phyloP scores from a whole-genome alignment of 2,797 vertebrate genomes.

The Crenuchus spilurus region DNA sequence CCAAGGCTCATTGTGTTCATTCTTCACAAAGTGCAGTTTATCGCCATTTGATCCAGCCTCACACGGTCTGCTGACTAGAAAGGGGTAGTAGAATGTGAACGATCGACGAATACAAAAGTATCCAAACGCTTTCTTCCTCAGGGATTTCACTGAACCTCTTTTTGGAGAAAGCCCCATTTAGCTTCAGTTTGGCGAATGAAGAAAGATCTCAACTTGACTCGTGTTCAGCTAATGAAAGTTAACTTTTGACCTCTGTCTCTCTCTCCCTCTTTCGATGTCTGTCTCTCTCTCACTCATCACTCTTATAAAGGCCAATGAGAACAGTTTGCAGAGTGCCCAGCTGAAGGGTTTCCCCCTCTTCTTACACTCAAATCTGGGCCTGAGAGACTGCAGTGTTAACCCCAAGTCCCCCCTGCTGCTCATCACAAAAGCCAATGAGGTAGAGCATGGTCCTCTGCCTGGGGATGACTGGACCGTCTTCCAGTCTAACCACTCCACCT shows the following conservation, averaged over 20 bases:
- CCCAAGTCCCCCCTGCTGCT: slow-evolving; percentile 94
- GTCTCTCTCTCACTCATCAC: not conserved
- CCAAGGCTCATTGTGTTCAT: slow-evolving; percentile 30
- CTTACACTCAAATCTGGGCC: slow-evolving; percentile 94
- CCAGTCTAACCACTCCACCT: slow-evolving; percentile 98
- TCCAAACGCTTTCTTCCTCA: slow-evolving; percentile 2
- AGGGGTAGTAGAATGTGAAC: slow-evolving; percentile 22
- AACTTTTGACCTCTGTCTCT: not conserved
- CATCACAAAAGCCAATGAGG: slow-evolving; percentile 91
- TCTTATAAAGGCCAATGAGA: slow-evolving; percentile 88
- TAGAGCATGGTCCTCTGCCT: slow-evolving; percentile 85
- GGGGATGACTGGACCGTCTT: slow-evolving; percentile 99
- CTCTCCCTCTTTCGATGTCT: not conserved
- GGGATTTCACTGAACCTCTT: not conserved
- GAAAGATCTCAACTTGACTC: not conserved
- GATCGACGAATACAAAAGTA: not conserved
- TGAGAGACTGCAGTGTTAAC: slow-evolving; percentile 97
- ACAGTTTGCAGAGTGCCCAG: slow-evolving; percentile 97
- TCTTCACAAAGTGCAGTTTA: slow-evolving; percentile 29
- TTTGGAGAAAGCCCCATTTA: not conserved
- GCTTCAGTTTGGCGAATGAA: not conserved
- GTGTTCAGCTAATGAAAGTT: not conserved
- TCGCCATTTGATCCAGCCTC: slow-evolving; percentile 30
- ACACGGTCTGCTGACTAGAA: slow-evolving; percentile 13
- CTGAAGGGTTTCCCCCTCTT: slow-evolving; percentile 98